Evolutionary conservation across 2,888 invertebrate species (phyloP), one percentile per base, ranked within the genome.

Genomic region (Fragum fragum): DNA sequence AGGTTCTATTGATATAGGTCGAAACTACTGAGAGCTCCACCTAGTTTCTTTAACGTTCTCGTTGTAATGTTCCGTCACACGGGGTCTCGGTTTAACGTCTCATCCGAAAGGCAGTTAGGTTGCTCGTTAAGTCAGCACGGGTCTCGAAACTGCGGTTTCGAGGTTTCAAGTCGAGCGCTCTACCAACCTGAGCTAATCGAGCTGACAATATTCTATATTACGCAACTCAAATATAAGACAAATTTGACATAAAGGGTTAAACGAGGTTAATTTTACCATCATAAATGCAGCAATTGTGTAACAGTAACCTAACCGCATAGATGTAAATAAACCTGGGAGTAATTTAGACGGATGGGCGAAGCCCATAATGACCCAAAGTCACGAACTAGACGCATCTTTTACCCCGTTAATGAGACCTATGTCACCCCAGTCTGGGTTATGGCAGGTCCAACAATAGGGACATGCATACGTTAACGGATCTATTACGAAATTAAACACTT

Each of bases 401-500:
- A 32, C 63, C 36, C 32, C 28, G 36, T 5, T 63, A 63, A 63
- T 28, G 36, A 63, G 14, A n/a, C 26, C 18, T 36, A 63, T 63
- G 63, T 63, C 63, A 63, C 5, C 63, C 18, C 18, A 32, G 63
- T 63, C 63, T 63, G 63, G 63, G n/a, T 63, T 59, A 16, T 63
- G 63, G 63, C 63, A 63, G 63, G 63, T 63, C 63, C 9, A 18
- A 63, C 63, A 63, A 63, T 63, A 7, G 36, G 53, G n/a, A 70
- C 42, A 23, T 70, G 70, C 70, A 70, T 70, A 70, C 52, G n/a
- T 23, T 47, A 52, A 70, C 70, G 52, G 52, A 26, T 70, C 36
- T 70, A 47, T 70, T 70, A 70, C 70, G 70, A 70, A 70, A 70
- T 70, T 14, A 70, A 70, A 70, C 47, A 70, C 70, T 52, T 52